phyloP scores from a whole-genome alignment of 2,888 invertebrate genomes.

The Caenorhabditis uteleia region DNA sequence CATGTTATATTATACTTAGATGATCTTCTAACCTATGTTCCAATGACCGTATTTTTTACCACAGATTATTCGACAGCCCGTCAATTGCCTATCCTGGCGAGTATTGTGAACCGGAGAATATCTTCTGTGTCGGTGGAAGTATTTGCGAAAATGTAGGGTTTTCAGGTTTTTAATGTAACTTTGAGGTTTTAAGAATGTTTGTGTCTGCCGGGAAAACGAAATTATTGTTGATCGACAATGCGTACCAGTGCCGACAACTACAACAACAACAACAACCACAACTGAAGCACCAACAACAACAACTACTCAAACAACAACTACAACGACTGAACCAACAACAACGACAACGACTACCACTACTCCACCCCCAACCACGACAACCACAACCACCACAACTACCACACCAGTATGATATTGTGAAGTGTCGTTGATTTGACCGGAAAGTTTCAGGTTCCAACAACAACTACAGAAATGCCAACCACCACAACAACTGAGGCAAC shows the following conservation, averaged over 20 bases:
- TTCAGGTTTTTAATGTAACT: background rate
- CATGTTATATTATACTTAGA: constrained; percentile 25
- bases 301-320: constrained; percentile 20
- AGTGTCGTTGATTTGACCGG: constrained; percentile 7
- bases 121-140: constrained; percentile 53
- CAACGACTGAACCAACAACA: constrained; percentile 22
- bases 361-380: constrained; percentile 36
- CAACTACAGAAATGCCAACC: constrained; percentile 9
- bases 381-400: constrained; percentile 36
- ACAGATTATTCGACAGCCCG: constrained; percentile 40
- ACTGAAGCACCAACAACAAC: constrained; percentile 16
- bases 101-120: constrained; percentile 31
- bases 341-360: constrained; percentile 37
- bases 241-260: constrained; percentile 27
- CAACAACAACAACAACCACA: constrained; percentile 21
- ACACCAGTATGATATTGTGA: no score
- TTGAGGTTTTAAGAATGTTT: constrained; percentile 37
- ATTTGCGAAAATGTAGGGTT: constrained; percentile 36
- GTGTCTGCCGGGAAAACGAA: constrained; percentile 49
- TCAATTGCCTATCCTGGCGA: constrained; percentile 50
- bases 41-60: constrained; percentile 23
- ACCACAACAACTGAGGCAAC: constrained; percentile 16
- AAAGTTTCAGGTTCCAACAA: background rate
- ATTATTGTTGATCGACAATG: constrained; percentile 43
- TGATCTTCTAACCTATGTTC: constrained; percentile 17